Evolutionary conservation across 2,888 invertebrate species (phyloP), one percentile per base, ranked within the genome.

Genomic region (Bembecia ichneumoniformis): DNA sequence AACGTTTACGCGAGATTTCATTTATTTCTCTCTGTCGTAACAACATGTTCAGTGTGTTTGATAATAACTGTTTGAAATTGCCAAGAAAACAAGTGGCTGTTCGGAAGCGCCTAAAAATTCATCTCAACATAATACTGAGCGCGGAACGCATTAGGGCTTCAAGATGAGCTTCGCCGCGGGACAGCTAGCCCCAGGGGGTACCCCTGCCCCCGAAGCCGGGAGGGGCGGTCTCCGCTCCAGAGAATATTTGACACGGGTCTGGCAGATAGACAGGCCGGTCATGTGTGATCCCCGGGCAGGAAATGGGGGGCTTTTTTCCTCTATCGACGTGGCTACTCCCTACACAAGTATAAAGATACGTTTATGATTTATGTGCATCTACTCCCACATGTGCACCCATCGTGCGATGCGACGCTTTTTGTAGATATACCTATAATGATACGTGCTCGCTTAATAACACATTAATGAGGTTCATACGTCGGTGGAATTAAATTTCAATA

Each of bases 211-310:
- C 64, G 64, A 68, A 67, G 65, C 66, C 66, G 68, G 71, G 64
- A 66, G 77, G 72, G 82, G 82, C 77, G 79, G 82, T 76, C 82
- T 83, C 79, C 87, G 87, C 87, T 87, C 81, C 82, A 86, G 84
- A 86, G 87, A 82, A 86, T 87, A 87, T 87, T 87, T 87, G 87
- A 87, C 86, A 87, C 82, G 87, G 87, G 87, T 87, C 86, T 84
- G 87, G 87, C 87, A 86, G 87, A 87, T 86, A 86, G 87, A 87
- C 87, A 86, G 83, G 75, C 82, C 84, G 84, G 87, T 86, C 87
- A 86, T 87, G 87, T 87, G 87, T 87, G 87, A 86, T 86, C 83
- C 82, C 80, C 77, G 74, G 76, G 71, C 82, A 82, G 84, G 83
- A 84, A 87, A 77, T 76, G 54, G 77, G 82, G 64, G 76, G 76